A percentile compares a stretch with the other conserved stretches of the same genome.
phyloP scores from a whole-genome alignment of 2,797 vertebrate species.

The Ficedula albicollis region DNA sequence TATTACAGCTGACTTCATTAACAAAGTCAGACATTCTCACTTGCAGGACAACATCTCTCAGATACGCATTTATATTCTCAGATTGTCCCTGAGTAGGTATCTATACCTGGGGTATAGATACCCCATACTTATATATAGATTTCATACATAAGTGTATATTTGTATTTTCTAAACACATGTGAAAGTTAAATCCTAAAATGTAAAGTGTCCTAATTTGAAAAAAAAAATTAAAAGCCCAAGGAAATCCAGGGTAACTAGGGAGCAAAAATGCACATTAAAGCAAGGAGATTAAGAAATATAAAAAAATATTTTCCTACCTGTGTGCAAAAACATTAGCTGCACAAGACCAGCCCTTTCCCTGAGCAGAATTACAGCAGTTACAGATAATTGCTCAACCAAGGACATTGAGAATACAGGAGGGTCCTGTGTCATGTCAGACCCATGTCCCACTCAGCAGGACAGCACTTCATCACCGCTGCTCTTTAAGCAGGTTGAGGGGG shows the following conservation, averaged over 20 bases:
- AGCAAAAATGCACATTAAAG: background rate
- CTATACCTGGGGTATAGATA: too few relatives aligned
- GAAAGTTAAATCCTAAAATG: background rate
- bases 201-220: background rate
- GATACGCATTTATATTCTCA: background rate
- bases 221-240: background rate
- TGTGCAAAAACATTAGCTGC: background rate
- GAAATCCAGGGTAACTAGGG: background rate
- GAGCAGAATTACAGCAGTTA: background rate
- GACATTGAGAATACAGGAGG: background rate
- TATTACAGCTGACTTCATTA: background rate
- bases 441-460: accelerated
- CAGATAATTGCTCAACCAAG: background rate
- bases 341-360: background rate
- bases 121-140: background rate
- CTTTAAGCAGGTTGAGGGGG: background rate
- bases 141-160: background rate
- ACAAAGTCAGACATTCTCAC: background rate
- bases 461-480: background rate
- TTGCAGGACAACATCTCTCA: background rate
- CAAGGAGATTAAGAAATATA: background rate
- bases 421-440: background rate
- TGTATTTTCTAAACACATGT: background rate
- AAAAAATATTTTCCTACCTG: background rate
- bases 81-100: background rate